phyloP scores from a whole-genome alignment of 2,888 invertebrate genomes.

The Tanytarsus gracilentus region DNA sequence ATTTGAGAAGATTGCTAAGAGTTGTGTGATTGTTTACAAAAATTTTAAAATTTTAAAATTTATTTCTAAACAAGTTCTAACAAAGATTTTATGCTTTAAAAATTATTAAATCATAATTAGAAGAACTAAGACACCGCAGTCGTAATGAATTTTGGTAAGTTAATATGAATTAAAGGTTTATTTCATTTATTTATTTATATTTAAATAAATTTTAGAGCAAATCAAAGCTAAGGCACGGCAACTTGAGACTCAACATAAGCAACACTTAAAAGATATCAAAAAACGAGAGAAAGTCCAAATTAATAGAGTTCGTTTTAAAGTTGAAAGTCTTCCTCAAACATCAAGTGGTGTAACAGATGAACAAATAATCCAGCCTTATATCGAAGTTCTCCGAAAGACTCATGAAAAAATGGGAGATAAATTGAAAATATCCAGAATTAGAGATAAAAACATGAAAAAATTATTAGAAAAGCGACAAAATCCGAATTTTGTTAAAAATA shows the following conservation, averaged over 20 bases:
- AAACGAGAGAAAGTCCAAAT: not conserved
- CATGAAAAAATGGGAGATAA: not conserved
- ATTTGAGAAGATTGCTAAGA: no score
- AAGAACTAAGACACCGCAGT: not conserved
- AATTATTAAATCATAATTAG: no score
- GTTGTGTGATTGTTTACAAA: no score
- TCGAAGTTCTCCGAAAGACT: slow-evolving; percentile 7
- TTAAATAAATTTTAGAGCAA: not conserved
- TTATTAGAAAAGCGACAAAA: not conserved
- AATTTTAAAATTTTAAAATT: no score
- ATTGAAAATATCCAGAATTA: not conserved
- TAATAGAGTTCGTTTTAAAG: not conserved
- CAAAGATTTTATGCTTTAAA: no score
- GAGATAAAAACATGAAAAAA: not conserved
- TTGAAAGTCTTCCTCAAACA: not conserved
- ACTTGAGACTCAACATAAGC: not conserved
- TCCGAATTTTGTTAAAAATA: not conserved
- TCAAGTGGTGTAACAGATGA: not conserved
- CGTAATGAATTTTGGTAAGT: not conserved
- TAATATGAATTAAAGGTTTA: not conserved
- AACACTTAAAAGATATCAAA: not conserved
- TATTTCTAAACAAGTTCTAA: no score
- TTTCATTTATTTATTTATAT: not conserved
- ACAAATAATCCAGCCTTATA: not conserved
- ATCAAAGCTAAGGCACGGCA: not conserved